Evolutionary conservation across 2,113 vertebrate genomes (phyloP).

Genomic region (Hypanus sabinus): DNA sequence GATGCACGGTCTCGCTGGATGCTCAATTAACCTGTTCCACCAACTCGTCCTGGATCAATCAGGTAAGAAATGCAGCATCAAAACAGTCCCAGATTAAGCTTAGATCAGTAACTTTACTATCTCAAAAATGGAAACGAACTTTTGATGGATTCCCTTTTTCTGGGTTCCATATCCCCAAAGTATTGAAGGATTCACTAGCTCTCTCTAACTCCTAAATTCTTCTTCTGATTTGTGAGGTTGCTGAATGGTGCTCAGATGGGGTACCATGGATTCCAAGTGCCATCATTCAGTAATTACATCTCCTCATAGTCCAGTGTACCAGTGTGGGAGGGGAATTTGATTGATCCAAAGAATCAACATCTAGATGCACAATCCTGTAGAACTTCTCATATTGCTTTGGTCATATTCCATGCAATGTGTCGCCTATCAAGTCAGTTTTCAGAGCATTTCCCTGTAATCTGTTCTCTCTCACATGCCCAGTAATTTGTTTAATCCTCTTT

Average conservation of each 20-base stretch:
- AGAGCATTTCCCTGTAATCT: too few relatives aligned
- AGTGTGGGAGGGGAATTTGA: background rate
- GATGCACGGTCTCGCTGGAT: background rate
- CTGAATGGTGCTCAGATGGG: background rate
- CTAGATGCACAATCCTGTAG: background rate
- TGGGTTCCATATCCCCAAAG: background rate
- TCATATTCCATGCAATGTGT: too few relatives aligned
- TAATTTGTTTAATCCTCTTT: too few relatives aligned
- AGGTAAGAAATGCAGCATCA: conserved; percentile 33
- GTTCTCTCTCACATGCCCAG: too few relatives aligned
- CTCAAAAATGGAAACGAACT: background rate
- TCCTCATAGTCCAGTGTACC: background rate
- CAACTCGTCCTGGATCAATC: conserved; percentile 23
- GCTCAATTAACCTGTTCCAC: conserved; percentile 15
- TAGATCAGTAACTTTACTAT: background rate
- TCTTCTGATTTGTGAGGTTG: background rate
- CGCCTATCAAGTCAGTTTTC: too few relatives aligned
- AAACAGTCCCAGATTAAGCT: background rate
- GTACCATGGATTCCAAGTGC: background rate
- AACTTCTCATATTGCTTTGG: too few relatives aligned
- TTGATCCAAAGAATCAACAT: background rate
- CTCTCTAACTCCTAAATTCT: background rate
- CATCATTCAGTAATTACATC: background rate
- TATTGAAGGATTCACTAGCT: background rate
- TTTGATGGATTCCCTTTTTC: background rate